A percentile compares a stretch with the other conserved stretches of the same genome.
phyloP scores from a whole-genome alignment of 64 coral and sea anemone genomes.

The Pachyseris speciosa region DNA sequence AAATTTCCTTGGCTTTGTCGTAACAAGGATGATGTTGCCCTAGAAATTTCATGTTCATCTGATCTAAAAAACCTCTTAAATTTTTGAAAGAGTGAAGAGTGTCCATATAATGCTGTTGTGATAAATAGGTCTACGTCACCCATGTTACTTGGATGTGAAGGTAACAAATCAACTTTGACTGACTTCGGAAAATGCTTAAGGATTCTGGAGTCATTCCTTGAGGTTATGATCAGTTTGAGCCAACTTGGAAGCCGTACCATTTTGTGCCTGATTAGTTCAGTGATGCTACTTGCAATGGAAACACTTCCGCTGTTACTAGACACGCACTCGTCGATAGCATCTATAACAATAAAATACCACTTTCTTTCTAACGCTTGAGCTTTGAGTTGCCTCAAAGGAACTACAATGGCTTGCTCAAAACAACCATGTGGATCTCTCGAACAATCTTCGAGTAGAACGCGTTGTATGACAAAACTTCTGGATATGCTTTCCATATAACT shows the following conservation, averaged over 20 bases:
- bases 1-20: conserved; percentile 73
- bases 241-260: conserved; percentile 26
- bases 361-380: not conserved
- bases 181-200: not conserved
- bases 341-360: conserved; percentile 35
- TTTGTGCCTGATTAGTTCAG: conserved; percentile 18
- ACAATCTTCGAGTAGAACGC: conserved; percentile 14
- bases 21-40: not conserved
- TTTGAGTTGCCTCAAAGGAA: conserved; percentile 12
- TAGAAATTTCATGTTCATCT: not conserved
- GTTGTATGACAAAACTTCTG: not conserved
- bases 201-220: conserved; percentile 25
- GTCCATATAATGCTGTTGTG: not conserved
- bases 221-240: conserved; percentile 59
- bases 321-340: conserved; percentile 66
- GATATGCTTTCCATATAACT: conserved; percentile 10
- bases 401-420: conserved; percentile 35
- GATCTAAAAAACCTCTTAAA: not conserved
- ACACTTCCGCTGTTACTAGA: not conserved
- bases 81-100: not conserved
- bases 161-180: not conserved
- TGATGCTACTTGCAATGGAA: not conserved
- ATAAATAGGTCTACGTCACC: conserved; percentile 54
- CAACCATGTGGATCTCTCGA: conserved; percentile 22
- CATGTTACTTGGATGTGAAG: conserved; percentile 40